Base-by-base conservation (phyloP, 1,140 invertebrate genomes). In the Drosophila watanabei region DNA sequence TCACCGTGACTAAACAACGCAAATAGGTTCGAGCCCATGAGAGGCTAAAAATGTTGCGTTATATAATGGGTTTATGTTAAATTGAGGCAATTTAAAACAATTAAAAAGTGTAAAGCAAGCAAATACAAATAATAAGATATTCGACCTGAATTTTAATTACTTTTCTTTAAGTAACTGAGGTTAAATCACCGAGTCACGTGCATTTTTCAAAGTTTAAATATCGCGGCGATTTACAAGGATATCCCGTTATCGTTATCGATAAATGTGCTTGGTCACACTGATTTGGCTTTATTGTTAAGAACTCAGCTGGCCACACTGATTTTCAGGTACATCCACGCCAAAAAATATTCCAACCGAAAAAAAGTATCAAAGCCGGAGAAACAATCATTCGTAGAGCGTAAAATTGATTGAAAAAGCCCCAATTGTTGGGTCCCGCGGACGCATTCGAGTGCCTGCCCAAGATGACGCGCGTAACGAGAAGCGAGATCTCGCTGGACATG, bases 401-500 rank as follows among this genome's bases (percentile, higher is more conserved):
- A 30, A 39, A 62, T 62, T 60, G 14, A 52, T 63, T 16, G 6
- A 52, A 59, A 73, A 62, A 62, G 20, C 32, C 20, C 28, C 18
- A 11, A 57, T 46, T 56, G 4, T 14, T 37, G 64, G 51, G 54
- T 48, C 49, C 46, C 80, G 71, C 83, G 64, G 70, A 79, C 63
- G 66, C 72, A 64, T 41, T 49, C 8, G 18, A 43, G 32, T 13
- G 51, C 14, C 52, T 20, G 57, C 52, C 37, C 57, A 83, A 64
- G 30, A 90, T 90, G 86, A 91, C 92, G 89, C 86, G 89, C 62
- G 82, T 92, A 45, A 88, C 92, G 37, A 85, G 78, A 80, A 92
- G 83, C 81, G 92, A 93, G 68, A 91, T 93, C 56, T 85, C 80
- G 33, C 86, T 96, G 20, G 95, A 96, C 72, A 93, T 96, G 79